Percentiles rank a stretch among this genome's conserved stretches.
Evolutionary conservation across 2,113 vertebrate genomes (phyloP).

Genomic region (Chiloscyllium plagiosum): DNA sequence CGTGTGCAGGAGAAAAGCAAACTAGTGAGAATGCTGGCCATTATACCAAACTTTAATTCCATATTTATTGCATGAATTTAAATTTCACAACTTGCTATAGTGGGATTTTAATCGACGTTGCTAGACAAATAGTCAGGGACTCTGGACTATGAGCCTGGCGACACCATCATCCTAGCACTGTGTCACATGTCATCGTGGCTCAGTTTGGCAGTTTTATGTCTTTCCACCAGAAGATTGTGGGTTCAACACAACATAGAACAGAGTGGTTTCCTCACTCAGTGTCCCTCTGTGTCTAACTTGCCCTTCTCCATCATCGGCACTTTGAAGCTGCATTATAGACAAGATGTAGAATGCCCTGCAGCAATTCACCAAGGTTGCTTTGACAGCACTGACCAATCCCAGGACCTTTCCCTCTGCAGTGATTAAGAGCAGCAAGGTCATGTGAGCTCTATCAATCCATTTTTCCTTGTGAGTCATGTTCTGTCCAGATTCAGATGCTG

Average conservation of each 20-base stretch:
- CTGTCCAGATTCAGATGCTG: neutral
- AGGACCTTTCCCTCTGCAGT: neutral
- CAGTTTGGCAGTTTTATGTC: neutral
- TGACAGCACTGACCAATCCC: neutral
- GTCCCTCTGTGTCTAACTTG: neutral
- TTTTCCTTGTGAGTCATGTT: neutral
- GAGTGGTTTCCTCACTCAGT: neutral
- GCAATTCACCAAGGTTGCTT: neutral
- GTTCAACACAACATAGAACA: neutral
- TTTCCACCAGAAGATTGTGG: neutral
- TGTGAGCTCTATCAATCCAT: neutral
- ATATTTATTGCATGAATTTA: too few relatives aligned
- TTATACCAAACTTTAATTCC: too few relatives aligned
- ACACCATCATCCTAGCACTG: too few relatives aligned
- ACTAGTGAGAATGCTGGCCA: too few relatives aligned
- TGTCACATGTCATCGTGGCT: neutral
- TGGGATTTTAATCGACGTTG: too few relatives aligned
- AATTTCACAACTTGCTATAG: too few relatives aligned
- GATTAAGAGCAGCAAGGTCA: neutral
- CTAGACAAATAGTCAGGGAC: too few relatives aligned
- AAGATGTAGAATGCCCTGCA: neutral
- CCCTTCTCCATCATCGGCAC: neutral
- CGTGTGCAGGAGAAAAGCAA: too few relatives aligned
- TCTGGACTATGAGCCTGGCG: too few relatives aligned
- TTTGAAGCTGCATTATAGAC: neutral